Base-by-base conservation (phyloP, 1,140 invertebrate genomes). In the Drosophila nasuta region DNA sequence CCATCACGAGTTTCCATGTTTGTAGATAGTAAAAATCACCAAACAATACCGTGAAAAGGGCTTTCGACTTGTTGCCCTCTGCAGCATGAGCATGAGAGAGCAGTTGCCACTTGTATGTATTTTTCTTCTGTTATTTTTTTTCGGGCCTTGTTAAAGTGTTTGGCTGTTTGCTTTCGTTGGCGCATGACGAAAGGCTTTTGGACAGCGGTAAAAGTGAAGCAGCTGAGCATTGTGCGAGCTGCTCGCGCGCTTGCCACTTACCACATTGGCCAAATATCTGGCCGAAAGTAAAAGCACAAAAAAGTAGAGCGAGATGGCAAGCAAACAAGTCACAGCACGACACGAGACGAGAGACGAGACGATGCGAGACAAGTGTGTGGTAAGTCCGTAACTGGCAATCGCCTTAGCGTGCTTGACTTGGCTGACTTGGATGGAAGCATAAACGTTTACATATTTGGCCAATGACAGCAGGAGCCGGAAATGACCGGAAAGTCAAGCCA, bases 281-380 rank as follows among this genome's bases (percentile, higher is more conserved):
- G 70, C 68, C 65, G 72, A 87, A 86, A 86, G 82, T 86, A 86
- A 86, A 86, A 86, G 82, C 82, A 79, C 60, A 80, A 46, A 66
- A 15, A 54, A 28, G 28, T 8, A 63, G 58, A 62, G 46, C 62
- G 63, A 52, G 57, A 38, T 25, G 46, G 52, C 10, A 10, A 17
- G 38, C 46, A 45, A 75, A 70, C 72, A 63, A 75, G 66, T 69
- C 72, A 54, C 49, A 58, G 62, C 66, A 45, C n/a, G 28, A n/a
- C 35, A 38, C 35, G 35, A 38, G 8, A 38, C 6, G 3, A 20
- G 20, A 20, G 20, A 38, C 35, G 7, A 38, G 7, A 38, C 35
- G 20, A 25, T 25, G 20, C 20, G 20, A 25, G 20, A 33, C 33
- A 33, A 33, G 33, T 33, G 33, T 33, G 13, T 25, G 38, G 38